Evolutionary conservation across 2,888 invertebrate species (phyloP), one percentile per base, ranked within the genome.

Genomic region (Lutraria lutraria): DNA sequence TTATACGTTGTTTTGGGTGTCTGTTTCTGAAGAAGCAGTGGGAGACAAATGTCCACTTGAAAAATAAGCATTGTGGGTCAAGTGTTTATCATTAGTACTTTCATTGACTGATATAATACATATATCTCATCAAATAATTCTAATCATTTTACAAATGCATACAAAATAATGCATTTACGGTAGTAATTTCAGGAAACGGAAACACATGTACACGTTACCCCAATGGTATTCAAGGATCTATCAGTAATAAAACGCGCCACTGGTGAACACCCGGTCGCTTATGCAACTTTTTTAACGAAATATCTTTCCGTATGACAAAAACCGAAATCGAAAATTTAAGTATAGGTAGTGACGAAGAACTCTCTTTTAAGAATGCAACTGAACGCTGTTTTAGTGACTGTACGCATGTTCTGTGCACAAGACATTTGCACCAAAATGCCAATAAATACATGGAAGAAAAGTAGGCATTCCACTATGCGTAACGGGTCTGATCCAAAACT

Each of bases 341-440:
- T 21, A n/a, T 90, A 53, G 92, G 89, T 13, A 85, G 82, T 0
- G 90, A 92, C 34, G 90, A 86, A 72, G 92, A 92, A 86, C 0
- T 63, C 1, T 83, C 90, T 6, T 80, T 92, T 13, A 84, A 89
- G 15, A 2, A 63, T 19, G 86, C 89, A 16, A 90, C 89, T 19
- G 82, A 84, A 56, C 16, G 72, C 0, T 86, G 81, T 34, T 89
- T n/a, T 91, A 29, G 81, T 16, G 54, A 53, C 0, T 63, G 60
- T 29, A 82, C 86, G 31, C 89, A 89, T 81, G 88, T 88, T 43
- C 63, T 90, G 15, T 92, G 89, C 68, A 89, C 90, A 0, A 4
- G 89, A 12, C 91, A 91, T 72, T 79, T 89, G 29, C 63, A 85
- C 34, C 76, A 88, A 53, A 88, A 85, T 56, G 79, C 54, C 8